A percentile compares a stretch with the other conserved stretches of the same genome.
These are phyloP conservation scores for Brachyhypopomus gauderio DNA, from an alignment of 2,113 vertebrate genomes.

Conservation along the genomic window DNA sequence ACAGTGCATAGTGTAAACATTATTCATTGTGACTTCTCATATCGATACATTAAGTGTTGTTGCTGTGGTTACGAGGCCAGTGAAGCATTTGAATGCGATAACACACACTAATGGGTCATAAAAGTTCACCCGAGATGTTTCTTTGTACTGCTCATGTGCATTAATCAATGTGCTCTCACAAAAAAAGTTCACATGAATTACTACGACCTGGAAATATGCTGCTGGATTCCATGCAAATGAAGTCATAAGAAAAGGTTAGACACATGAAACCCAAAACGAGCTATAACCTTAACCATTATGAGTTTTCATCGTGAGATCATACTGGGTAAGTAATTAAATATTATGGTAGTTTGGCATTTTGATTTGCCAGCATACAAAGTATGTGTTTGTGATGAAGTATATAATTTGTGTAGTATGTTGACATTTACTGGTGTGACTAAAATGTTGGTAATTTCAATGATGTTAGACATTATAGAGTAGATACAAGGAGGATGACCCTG, in stretches of 20 bases:
- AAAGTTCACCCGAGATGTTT: constrained; percentile 15
- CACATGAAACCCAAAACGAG: too few relatives aligned
- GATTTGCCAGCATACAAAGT: background rate
- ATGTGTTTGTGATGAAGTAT: constrained; percentile 11
- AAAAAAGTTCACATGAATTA: too few relatives aligned
- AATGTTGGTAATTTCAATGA: background rate
- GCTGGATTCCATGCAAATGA: too few relatives aligned
- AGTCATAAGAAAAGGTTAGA: too few relatives aligned
- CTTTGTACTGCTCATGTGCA: constrained; percentile 4
- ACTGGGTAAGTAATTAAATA: background rate
- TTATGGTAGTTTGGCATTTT: background rate
- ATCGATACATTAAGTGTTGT: constrained; percentile 32
- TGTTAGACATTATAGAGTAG: background rate
- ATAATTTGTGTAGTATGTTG: background rate
- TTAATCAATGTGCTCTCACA: constrained; percentile 6
- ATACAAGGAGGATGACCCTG: background rate
- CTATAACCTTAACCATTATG: too few relatives aligned
- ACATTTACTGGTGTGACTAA: background rate
- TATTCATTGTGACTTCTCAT: constrained; percentile 30
- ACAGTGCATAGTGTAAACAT: constrained; percentile 12
- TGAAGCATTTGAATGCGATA: constrained; percentile 32
- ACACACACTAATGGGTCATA: background rate
- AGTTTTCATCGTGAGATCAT: too few relatives aligned
- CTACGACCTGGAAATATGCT: too few relatives aligned
- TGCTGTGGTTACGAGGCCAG: constrained; percentile 42